Base-by-base conservation (phyloP, 2,113 vertebrate genomes). In the Columba janthina region DNA sequence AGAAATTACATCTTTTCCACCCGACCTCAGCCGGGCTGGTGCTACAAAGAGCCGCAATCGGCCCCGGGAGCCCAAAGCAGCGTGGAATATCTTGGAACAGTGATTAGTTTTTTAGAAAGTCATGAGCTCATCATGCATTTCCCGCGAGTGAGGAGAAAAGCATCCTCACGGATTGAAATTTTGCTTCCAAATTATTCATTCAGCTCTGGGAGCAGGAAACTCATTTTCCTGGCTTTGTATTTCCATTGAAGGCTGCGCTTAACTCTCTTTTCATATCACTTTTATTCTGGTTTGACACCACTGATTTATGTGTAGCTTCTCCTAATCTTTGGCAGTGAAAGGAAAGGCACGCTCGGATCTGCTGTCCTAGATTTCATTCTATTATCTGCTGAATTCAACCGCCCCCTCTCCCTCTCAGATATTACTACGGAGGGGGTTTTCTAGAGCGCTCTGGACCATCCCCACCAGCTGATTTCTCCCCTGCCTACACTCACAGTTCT, bases 51-150 rank as follows among this genome's bases (percentile, higher is more conserved):
- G 79, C 77, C 3, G 38, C 79, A 66, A n/a, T 11, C 5, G 67
- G 57, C 42, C 58, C 66, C 57, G 50, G 77, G 44, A 82, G 91
- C 94, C 87, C 85, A 91, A 87, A 82, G 44, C n/a, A 1, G 1
- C 9, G 66, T 57, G 75, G 90, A 66, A 31, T 40, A 28, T 54
- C 85, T 86, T 90, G 71, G 92, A 93, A 62, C 2, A 2, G 66
- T 0, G 74, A 48, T 16, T 20, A 26, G 84, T 15, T 66, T 46
- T 60, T 82, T 26, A 93, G 71, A 73, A 75, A 94, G 76, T 48
- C 74, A 10, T 89, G 94, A 89, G 82, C 94, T 95, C 90, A 88
- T 88, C 38, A 3, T 20, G 36, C 40, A 73, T 38, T 78, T 79
- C 78, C 82, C 13, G 51, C 81, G 88, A 80, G 14, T 0, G 1